Base-by-base conservation (phyloP, 2,888 invertebrate genomes). In the Geotrupes spiniger region DNA sequence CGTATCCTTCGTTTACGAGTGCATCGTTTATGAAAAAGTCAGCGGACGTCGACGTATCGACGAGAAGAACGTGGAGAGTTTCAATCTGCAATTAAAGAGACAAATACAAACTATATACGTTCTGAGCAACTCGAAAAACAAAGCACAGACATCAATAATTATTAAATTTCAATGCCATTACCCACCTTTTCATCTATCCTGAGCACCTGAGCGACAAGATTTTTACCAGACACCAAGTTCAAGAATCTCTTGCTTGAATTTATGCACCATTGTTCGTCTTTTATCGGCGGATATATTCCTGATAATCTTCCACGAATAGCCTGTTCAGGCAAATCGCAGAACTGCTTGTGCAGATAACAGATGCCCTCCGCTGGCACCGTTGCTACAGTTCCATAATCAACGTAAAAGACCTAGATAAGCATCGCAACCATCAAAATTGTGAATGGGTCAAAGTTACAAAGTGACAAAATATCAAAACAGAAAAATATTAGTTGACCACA, bases 351-450 rank as follows among this genome's bases (percentile, higher is more conserved):
- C 59, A 80, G 71, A 49, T 66, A 73, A 51, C 65, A 68, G 15
- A 70, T 48, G 2, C 61, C 60, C 4, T 57, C 58, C 2, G 46
- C 49, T 49, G 74, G 65, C 58, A 71, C 72, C 46, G 62, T 60
- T 50, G 72, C 72, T 63, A 79, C 75, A 36, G 80, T 80, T 62
- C 79, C 81, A 70, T 78, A 80, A 73, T 81, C 81, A 56, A 80
- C 70, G 69, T 77, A 79, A 28, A 77, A 76, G 59, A 80, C 76
- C 78, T 79, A 63, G 21, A 21, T 6, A 21, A 21, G 6, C 21
- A 21, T 4, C 3, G 3, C 4, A 21, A 21, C 6, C 21, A 3
- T 21, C 21, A 4, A 6, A 6, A 21, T 21, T n/a, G n/a, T n/a
- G n/a, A n/a, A n/a, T n/a, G n/a, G n/a, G n/a, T n/a, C n/a, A n/a